phyloP scores from a whole-genome alignment of 1,140 invertebrate species.

The Brachionus asplanchnoidis region DNA sequence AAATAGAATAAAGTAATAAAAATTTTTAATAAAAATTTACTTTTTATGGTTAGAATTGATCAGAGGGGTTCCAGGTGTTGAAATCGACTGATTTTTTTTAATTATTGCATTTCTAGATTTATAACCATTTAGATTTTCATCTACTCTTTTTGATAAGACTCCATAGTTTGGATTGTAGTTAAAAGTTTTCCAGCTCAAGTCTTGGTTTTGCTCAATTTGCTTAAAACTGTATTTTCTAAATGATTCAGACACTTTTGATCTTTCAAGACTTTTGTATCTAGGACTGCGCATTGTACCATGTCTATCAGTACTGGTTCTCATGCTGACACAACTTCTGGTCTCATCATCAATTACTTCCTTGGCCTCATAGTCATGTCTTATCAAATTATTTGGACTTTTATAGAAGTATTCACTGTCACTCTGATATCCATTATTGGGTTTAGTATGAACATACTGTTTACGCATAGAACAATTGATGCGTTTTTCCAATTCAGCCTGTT shows the following conservation, averaged over 20 bases:
- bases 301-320: background rate
- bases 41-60: slow-evolving; percentile 11
- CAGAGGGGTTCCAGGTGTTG: background rate
- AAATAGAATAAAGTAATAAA: too few species aligned
- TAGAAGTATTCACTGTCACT: slow-evolving; percentile 5
- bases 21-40: background rate
- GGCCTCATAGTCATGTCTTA: background rate
- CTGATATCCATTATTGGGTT: background rate
- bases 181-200: background rate
- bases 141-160: background rate
- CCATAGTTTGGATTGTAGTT: background rate
- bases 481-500: background rate
- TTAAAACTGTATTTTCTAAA: background rate
- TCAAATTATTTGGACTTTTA: background rate
- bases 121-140: background rate
- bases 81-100: background rate
- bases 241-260: background rate
- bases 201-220: background rate
- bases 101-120: background rate
- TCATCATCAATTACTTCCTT: background rate
- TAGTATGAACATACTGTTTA: background rate
- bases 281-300: background rate
- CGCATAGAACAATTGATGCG: background rate
- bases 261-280: slow-evolving; percentile 17
- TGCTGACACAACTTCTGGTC: background rate